Conservation (phyloP, 2,888 invertebrate species). For the Buathra laborator region DNA sequence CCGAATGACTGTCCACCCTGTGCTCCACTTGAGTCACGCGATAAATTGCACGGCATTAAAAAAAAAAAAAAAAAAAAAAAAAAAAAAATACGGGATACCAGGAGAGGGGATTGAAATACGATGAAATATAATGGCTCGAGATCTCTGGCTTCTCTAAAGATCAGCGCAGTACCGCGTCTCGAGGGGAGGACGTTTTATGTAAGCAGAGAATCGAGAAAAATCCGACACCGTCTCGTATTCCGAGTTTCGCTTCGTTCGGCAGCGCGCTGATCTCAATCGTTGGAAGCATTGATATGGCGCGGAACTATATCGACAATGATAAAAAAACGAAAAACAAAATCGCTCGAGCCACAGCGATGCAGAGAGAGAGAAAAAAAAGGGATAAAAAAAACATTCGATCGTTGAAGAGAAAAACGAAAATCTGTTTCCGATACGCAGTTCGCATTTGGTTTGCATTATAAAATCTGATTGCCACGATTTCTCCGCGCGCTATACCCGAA, state of each 20-base stretch:
- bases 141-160: no score
- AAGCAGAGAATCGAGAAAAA: neutral
- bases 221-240: neutral
- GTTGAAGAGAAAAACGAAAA: slow-evolving; percentile 72
- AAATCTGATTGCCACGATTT: slow-evolving; percentile 53
- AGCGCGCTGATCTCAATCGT: neutral
- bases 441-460: slow-evolving; percentile 59
- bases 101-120: no score
- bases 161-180: no score
- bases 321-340: neutral
- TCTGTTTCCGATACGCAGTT: slow-evolving; percentile 76
- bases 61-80: no score
- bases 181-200: no score
- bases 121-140: no score
- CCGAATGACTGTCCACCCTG: no score
- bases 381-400: slow-evolving; percentile 22
- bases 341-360: neutral
- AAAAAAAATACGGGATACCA: no score
- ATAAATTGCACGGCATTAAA: no score
- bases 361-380: slow-evolving; percentile 26
- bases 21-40: no score
- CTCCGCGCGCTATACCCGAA: neutral
- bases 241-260: neutral
- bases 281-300: neutral
- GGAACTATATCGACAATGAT: neutral